Percentiles rank a stretch among this genome's conserved stretches.
These are phyloP conservation scores for Neoniphon sammara DNA, from an alignment of 2,797 vertebrate species.

Conservation along the genomic window DNA sequence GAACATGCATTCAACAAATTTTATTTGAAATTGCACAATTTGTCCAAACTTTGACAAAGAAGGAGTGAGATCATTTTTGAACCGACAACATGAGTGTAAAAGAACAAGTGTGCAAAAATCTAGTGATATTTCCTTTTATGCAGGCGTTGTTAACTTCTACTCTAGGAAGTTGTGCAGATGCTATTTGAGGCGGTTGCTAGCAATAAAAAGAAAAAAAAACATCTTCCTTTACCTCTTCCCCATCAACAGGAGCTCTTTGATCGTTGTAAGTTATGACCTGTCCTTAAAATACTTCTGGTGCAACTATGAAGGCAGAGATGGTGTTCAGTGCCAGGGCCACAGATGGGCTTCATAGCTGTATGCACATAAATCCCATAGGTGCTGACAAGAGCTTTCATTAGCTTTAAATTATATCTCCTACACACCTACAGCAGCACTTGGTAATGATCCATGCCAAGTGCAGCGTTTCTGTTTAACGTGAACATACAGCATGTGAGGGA, in stretches of 20 bases:
- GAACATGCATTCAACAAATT: too few relatives aligned
- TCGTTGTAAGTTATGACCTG: slow-evolving; percentile 62
- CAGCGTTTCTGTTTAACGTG: background rate
- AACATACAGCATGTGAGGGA: background rate
- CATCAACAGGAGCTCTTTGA: slow-evolving; percentile 46
- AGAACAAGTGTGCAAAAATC: too few relatives aligned
- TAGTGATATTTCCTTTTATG: too few relatives aligned
- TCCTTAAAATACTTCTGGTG: slow-evolving; percentile 71
- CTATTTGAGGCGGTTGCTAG: too few relatives aligned
- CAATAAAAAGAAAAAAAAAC: too few relatives aligned
- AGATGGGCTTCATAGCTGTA: slow-evolving; percentile 73
- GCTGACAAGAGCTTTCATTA: slow-evolving; percentile 82
- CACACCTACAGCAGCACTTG: slow-evolving; percentile 20
- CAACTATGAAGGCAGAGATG: slow-evolving; percentile 48
- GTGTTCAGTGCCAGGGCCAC: slow-evolving; percentile 43
- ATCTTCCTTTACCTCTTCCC: too few relatives aligned
- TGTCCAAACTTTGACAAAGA: too few relatives aligned
- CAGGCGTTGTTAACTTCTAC: too few relatives aligned
- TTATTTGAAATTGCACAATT: too few relatives aligned
- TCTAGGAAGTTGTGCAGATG: too few relatives aligned
- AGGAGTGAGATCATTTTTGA: background rate
- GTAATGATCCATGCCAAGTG: background rate
- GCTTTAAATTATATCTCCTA: slow-evolving; percentile 72
- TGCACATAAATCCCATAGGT: slow-evolving; percentile 74
- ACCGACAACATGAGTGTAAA: background rate